phyloP scores from a whole-genome alignment of 2,888 invertebrate genomes.

The Pilophorus perplexus region DNA sequence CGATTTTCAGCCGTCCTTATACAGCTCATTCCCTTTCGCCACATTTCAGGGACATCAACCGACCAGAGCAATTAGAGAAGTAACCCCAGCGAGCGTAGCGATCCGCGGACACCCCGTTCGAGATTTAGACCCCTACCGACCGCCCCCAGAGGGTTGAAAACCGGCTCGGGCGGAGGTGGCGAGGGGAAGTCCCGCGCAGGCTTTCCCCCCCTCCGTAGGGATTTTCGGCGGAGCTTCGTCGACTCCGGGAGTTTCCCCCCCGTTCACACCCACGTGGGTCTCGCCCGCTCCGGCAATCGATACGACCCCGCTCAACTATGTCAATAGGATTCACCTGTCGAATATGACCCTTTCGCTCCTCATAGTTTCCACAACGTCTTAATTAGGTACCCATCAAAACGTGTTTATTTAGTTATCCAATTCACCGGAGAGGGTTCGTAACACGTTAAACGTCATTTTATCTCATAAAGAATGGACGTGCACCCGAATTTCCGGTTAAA shows the following conservation, averaged over 20 bases:
- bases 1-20: too few species aligned
- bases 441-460: not conserved
- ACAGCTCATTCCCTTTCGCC: too few species aligned
- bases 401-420: not conserved
- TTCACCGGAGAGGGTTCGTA: not conserved
- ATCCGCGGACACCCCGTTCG: too few species aligned
- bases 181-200: not conserved
- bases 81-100: too few species aligned
- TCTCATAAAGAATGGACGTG: not conserved
- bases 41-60: too few species aligned
- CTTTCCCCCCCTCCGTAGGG: not conserved
- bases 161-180: not conserved
- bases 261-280: not conserved
- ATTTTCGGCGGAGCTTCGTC: not conserved
- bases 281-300: constrained; percentile 12
- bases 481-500: not conserved
- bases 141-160: too few species aligned
- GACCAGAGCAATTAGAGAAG: too few species aligned
- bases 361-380: not conserved
- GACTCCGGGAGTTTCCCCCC: not conserved
- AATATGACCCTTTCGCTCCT: not conserved
- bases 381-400: not conserved
- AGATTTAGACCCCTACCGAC: too few species aligned
- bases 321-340: constrained; percentile 35
- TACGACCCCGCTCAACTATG: constrained; percentile 27